Evolutionary conservation across 2,113 vertebrate species (phyloP), one percentile per base, ranked within the genome.

Genomic region (Rhagologus leucostigma): DNA sequence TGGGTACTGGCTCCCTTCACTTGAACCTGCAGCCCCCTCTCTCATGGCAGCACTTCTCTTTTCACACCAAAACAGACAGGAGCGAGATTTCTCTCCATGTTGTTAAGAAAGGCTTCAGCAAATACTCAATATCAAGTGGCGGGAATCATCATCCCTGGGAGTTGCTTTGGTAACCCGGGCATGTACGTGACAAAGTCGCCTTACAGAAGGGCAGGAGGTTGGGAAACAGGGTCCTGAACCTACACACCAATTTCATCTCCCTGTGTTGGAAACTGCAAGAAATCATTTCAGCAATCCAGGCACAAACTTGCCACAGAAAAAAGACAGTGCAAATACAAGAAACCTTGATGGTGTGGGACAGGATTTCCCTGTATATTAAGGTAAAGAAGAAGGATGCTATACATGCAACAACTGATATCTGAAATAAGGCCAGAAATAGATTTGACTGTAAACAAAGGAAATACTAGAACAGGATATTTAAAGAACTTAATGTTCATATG

Each of bases 171-270:
- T 77, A 84, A 90, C 85, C 52, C 0, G 0, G 33, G 27, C 62
- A 24, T 18, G 29, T 29, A 62, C 0, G 1, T 6, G 2, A 42
- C 56, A 60, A 88, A 52, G 35, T 26, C 0, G 0, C 18, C 44
- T 52, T 37, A 20, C 16, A 35, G 18, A 59, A 84, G 55, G 55
- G 39, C 14, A 11, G 47, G 47, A 88, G 68, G 39, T 56, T 70
- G 33, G 82, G 68, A 90, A 84, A 47, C 13, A 49, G 35, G 49
- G 30, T 41, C 55, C 59, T 77, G 68, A 86, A 86, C 15, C 37
- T 68, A 4, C 4, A 18, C 52, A 86, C 27, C 24, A 82, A 32
- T 65, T 90, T 88, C 23, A 80, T 41, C 46, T 84, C 42, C 42
- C 37, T 37, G 11, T 3, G 1, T 1, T 64, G 60, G 35, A 90